Base-by-base conservation (phyloP, 1,140 invertebrate genomes). In the Latrodectus geometricus region DNA sequence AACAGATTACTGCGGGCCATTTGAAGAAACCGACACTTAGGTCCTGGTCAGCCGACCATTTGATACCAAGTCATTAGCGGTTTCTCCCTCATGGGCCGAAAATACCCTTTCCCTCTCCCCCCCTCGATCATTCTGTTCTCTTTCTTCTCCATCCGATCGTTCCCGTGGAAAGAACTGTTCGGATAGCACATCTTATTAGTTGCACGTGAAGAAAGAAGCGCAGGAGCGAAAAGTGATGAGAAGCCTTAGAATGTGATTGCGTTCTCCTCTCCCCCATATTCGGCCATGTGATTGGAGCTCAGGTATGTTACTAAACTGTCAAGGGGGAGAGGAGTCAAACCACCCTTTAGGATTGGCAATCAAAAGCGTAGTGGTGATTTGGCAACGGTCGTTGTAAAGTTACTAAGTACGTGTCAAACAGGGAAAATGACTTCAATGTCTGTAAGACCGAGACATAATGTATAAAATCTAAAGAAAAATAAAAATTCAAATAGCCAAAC, bases 1-100 rank as follows among this genome's bases (percentile, higher is more conserved):
- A 84, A 76, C 81, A 75, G 81, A 84, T 84, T 75, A 84, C 81
- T 84, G 81, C 81, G 49, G 48, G 75, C 72, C 81, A 84, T 84
- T 84, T 76, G 72, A 84, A 84, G 81, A 84, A 84, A 84, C 72
- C 81, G 70, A 76, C 72, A 75, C 72, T 76, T 76, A 61, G 70
- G 50, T 17, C 61, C 49, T 69, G 81, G 73, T 76, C 81, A 84
- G 21, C 48, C 50, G 81, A 75, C 81, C 81, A 76, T 84, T 84
- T 84, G 81, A 76, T 84, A 76, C 81, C 56, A 72, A 68, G 49
- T 84, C 81, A 84, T 84, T 84, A 84, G 81, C n/a, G 81, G 73
- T 66, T 76, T 48, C 52, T 61, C 69, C 52, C 69, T 82, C 80
- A 65, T 82, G 35, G 54, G 9, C 80, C 68, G n/a, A 21, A 52